Evolutionary conservation across 2,113 vertebrate genomes (phyloP).

Genomic region (Prinia subflava): DNA sequence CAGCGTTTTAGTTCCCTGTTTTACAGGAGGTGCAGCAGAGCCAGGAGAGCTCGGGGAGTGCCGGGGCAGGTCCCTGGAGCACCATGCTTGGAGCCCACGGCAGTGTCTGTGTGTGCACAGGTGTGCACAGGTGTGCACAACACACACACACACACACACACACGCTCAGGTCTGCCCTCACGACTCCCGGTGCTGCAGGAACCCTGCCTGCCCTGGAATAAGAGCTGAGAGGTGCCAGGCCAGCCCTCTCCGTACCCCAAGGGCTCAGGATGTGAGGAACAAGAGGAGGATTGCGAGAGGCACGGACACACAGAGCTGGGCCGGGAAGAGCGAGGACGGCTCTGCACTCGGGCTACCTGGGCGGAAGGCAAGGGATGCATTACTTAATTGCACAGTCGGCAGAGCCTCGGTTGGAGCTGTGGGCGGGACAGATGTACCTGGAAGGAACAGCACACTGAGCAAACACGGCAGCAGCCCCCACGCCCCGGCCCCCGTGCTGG

Average conservation of each 20-base stretch:
- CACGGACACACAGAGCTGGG: neutral
- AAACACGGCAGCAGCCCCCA: neutral
- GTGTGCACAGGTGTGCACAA: neutral
- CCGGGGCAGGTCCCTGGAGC: neutral
- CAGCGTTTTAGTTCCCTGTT: constrained; percentile 4
- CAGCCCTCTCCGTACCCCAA: neutral
- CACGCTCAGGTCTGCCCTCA: rapidly evolving
- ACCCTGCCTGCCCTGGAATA: neutral
- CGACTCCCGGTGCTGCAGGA: rapidly evolving
- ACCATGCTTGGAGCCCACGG: rapidly evolving
- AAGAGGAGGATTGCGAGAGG: neutral
- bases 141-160: neutral
- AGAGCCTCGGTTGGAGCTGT: constrained; percentile 9
- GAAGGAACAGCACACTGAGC: constrained; percentile 57
- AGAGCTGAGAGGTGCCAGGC: neutral
- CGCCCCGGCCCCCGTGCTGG: neutral
- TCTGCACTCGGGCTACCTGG: constrained; percentile 24
- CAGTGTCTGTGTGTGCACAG: neutral
- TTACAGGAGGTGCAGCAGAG: neutral
- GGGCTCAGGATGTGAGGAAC: neutral
- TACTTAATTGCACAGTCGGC: constrained; percentile 26
- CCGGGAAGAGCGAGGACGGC: neutral
- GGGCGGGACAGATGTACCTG: constrained; percentile 4
- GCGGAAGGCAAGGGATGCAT: neutral
- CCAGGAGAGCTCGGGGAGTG: neutral